Evolutionary conservation across 2,113 vertebrate genomes (phyloP).

Genomic region (Cebidichthys violaceus): DNA sequence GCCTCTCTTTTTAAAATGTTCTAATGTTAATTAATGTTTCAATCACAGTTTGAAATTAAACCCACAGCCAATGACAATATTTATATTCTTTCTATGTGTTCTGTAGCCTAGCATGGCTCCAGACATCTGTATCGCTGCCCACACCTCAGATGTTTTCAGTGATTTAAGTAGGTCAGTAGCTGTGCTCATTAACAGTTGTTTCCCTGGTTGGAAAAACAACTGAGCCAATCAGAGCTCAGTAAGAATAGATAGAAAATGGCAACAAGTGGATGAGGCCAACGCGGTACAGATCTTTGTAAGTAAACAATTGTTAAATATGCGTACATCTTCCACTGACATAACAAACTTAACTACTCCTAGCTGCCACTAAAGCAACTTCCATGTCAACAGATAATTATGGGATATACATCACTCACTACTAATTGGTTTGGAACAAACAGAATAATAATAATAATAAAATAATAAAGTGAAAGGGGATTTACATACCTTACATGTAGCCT

Average conservation of each 20-base stretch:
- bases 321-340: not conserved
- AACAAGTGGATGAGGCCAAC: not conserved
- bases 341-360: not conserved
- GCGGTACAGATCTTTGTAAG: not conserved
- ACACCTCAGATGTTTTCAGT: not conserved
- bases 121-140: not conserved
- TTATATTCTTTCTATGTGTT: not conserved
- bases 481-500: not conserved
- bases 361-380: not conserved
- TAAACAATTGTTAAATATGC: not conserved
- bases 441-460: not conserved
- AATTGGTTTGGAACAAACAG: not conserved
- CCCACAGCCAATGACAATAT: not conserved
- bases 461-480: no score
- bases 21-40: not conserved
- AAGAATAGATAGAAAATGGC: not conserved
- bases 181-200: not conserved
- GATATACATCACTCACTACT: not conserved
- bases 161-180: not conserved
- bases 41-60: not conserved
- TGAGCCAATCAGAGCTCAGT: not conserved
- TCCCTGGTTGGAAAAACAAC: not conserved
- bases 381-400: not conserved
- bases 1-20: not conserved
- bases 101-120: not conserved